Evolutionary conservation across 2,797 vertebrate species (phyloP).

Genomic region (Anableps anableps): DNA sequence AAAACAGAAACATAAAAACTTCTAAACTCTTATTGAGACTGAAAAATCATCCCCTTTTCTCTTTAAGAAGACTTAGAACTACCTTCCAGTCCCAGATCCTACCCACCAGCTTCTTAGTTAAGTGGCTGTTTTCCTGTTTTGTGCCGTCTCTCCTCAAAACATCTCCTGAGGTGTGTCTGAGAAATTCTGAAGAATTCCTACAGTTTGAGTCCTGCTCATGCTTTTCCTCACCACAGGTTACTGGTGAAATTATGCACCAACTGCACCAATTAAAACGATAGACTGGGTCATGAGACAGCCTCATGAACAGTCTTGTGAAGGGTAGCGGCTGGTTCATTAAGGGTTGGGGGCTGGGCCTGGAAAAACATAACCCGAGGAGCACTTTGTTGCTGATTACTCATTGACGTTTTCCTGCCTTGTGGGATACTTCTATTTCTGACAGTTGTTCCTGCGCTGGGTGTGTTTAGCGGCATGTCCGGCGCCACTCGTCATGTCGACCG

Average conservation of each 20-base stretch:
- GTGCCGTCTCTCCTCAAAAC: neutral
- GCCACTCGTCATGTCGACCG: constrained; percentile 62
- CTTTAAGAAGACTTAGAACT: neutral
- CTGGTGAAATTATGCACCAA: constrained; percentile 50
- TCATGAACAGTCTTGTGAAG: constrained; percentile 45
- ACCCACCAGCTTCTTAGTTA: neutral
- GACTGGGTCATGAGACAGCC: constrained; percentile 36
- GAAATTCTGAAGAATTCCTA: constrained; percentile 24
- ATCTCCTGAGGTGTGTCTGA: neutral
- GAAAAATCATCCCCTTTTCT: neutral
- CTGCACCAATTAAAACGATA: constrained; percentile 39
- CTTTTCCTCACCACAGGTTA: constrained; percentile 37
- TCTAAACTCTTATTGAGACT: neutral
- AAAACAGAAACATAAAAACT: neutral
- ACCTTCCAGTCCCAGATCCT: too few relatives aligned
- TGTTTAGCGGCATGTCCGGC: constrained; percentile 61
- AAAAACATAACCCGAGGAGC: constrained; percentile 63
- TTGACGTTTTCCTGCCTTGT: constrained; percentile 72
- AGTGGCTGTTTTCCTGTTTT: neutral
- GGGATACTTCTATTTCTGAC: constrained; percentile 73
- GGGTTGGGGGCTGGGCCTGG: constrained; percentile 46
- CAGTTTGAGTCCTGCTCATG: constrained; percentile 23
- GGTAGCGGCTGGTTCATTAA: constrained; percentile 47
- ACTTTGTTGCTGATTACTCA: constrained; percentile 75
- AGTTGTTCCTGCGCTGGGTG: constrained; percentile 60